Conservation (phyloP, 2,113 vertebrate genomes). For the Hiodon tergisus region DNA sequence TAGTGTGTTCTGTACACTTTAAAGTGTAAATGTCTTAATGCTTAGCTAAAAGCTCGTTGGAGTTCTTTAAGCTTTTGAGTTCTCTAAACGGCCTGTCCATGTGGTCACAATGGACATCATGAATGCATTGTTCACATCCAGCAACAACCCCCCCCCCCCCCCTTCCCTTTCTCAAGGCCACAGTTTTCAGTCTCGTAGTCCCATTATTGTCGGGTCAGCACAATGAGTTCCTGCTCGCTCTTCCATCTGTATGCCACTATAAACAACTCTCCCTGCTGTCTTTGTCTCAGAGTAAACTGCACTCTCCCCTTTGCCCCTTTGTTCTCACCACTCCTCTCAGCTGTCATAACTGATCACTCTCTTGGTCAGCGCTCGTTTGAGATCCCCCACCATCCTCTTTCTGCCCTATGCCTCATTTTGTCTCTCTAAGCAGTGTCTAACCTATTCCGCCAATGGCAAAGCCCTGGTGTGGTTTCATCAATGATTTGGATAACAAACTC, state of each 20-base stretch:
- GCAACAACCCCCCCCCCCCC: background rate
- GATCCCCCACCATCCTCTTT: background rate
- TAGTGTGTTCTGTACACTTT: no score
- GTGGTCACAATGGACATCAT: conserved; percentile 39
- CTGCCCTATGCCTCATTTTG: background rate
- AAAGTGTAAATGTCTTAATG: no score
- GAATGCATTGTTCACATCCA: conserved; percentile 22
- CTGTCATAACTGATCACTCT: background rate
- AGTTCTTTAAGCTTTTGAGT: no score
- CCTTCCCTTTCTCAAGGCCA: conserved; percentile 6
- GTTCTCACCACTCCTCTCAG: background rate
- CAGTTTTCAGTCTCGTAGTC: no score
- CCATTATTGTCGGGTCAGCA: background rate
- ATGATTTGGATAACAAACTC: no score
- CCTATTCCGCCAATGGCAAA: background rate
- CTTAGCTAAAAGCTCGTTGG: no score
- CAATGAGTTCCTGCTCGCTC: background rate
- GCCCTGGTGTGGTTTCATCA: no score
- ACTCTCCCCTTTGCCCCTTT: background rate
- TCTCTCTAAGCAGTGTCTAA: background rate
- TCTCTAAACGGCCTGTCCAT: conserved; percentile 28
- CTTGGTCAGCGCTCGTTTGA: background rate
- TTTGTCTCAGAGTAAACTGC: no score
- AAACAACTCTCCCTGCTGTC: background rate
- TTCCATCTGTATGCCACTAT: background rate